Base-by-base conservation (phyloP, 2,797 vertebrate genomes). In the Hemibagrus guttatus region DNA sequence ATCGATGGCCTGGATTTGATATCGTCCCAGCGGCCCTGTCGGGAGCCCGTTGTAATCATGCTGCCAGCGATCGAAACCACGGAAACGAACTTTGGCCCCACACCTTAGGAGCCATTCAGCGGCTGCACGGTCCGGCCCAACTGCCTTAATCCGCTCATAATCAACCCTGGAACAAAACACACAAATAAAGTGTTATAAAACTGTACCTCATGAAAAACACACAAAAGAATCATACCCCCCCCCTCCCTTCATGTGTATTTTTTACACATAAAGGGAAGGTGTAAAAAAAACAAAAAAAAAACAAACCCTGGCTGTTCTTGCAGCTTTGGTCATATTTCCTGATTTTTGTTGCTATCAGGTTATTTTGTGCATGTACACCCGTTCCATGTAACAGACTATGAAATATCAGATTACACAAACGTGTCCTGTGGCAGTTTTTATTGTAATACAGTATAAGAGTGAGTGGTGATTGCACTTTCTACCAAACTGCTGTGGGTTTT, bases 91-190 rank as follows among this genome's bases (percentile, higher is more conserved):
- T 89, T 94, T 93, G 14, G 98, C 98, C 0, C 98, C 98, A 1
- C 98, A 99, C 11, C 98, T 96, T 89, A 99, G 92, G 78, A 99
- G 96, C 98, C 98, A 99, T 91, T 99, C 98, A 0, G 98, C 96
- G 0, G 98, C 97, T 0, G 98, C 98, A 69, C 97, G 94, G 89
- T 99, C 97, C 0, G 98, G 97, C 1, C 98, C 98, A 0, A 96
- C 95, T 0, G 95, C 94, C 72, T 93, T 94, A 86, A 99, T 99
- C 19, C 97, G 95, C 16, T 99, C 97, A 0, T 97, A 87, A 92
- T 99, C 98, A 85, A 99, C 98, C 91, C 98, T 99, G 92, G 61
- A 14, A 2, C 19, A 71, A 66, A 49, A 9, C 28, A 83, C 19
- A 85, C 64, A 58, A 56, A 21, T 42, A 7, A 0, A 69, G 7